Conservation (phyloP, 2,888 invertebrate genomes). For the Papilio demoleus region DNA sequence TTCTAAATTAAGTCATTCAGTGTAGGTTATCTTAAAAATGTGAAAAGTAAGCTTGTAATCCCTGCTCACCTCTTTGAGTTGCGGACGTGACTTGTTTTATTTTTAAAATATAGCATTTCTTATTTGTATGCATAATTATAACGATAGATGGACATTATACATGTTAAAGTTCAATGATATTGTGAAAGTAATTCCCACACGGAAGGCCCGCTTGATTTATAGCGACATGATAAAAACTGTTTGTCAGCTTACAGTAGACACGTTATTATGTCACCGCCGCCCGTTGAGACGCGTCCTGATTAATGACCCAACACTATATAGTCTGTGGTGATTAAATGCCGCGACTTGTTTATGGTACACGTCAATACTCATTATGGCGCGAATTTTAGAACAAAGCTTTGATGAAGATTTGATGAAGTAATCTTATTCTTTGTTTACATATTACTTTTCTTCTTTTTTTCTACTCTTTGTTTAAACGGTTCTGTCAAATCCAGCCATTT, state of each 20-base stretch:
- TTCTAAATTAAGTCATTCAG: no score
- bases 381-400: not conserved
- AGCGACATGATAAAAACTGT: slow-evolving; percentile 70
- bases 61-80: not conserved
- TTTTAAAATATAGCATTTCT: not conserved
- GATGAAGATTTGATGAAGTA: not conserved
- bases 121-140: not conserved
- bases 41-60: no score
- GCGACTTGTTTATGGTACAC: slow-evolving; percentile 59
- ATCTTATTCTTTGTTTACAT: not conserved
- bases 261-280: slow-evolving; percentile 75
- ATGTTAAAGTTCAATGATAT: slow-evolving; percentile 42
- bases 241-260: slow-evolving; percentile 66
- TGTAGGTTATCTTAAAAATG: no score
- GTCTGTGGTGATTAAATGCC: slow-evolving; percentile 59
- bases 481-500: not conserved
- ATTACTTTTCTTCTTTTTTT: not conserved
- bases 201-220: slow-evolving; percentile 77
- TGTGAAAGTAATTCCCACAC: slow-evolving; percentile 69
- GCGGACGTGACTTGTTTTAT: not conserved
- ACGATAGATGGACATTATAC: slow-evolving; percentile 26
- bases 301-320: slow-evolving; percentile 59
- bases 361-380: not conserved
- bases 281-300: slow-evolving; percentile 66
- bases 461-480: not conserved